A percentile compares a stretch with the other conserved stretches of the same genome.
These are phyloP conservation scores for Spisula subtruncata DNA, from an alignment of 2,888 invertebrate genomes.

Conservation along the genomic window DNA sequence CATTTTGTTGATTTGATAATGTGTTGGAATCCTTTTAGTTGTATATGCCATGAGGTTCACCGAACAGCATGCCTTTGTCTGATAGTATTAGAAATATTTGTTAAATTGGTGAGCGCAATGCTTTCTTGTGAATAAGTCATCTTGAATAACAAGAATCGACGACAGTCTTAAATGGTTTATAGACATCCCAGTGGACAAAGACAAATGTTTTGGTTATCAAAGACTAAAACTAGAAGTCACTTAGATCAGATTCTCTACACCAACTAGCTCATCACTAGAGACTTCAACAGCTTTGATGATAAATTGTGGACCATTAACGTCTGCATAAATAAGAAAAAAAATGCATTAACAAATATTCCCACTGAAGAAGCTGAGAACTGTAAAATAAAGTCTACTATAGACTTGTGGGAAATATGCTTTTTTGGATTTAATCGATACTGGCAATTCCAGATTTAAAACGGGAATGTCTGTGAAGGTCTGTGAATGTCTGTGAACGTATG, in stretches of 20 bases:
- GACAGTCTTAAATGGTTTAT: not conserved
- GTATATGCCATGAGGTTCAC: not conserved
- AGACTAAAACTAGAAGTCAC: not conserved
- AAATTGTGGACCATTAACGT: conserved; percentile 44
- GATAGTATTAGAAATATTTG: not conserved
- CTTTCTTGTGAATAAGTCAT: not conserved
- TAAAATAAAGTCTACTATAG: not conserved
- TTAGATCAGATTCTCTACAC: conserved; percentile 24
- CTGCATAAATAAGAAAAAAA: conserved; percentile 48
- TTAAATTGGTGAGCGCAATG: not conserved
- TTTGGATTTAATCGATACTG: not conserved
- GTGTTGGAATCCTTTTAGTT: not conserved
- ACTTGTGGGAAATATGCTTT: not conserved
- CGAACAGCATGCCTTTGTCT: too few relatives aligned
- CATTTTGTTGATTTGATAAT: not conserved
- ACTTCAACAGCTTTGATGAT: conserved; percentile 47
- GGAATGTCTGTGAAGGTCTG: too few relatives aligned
- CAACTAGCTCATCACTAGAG: conserved; percentile 49
- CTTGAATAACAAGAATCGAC: not conserved
- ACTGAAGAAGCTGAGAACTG: not conserved
- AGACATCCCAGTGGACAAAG: conserved; percentile 1
- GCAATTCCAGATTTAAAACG: not conserved
- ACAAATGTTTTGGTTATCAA: not conserved
- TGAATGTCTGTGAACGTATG: too few relatives aligned
- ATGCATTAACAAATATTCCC: not conserved